Conservation (phyloP, 2,888 invertebrate genomes). For the Dendrolimus houi region DNA sequence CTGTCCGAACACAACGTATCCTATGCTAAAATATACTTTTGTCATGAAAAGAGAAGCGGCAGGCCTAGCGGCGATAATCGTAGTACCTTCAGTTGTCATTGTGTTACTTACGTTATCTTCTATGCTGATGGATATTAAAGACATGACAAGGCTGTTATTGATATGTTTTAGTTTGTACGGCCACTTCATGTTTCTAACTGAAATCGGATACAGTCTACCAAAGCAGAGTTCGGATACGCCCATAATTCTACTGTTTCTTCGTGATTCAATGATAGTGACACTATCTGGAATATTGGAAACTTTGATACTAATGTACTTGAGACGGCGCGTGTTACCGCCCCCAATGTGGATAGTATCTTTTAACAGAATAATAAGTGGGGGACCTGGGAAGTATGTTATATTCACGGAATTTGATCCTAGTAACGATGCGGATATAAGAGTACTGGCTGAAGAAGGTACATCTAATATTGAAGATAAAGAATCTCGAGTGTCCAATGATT, state of each 20-base stretch:
- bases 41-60: slow-evolving; percentile 75
- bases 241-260: slow-evolving; percentile 61
- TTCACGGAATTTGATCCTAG: slow-evolving; percentile 63
- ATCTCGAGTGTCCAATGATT: slow-evolving; percentile 33
- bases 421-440: slow-evolving; percentile 31
- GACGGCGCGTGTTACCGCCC: slow-evolving; percentile 35
- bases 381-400: slow-evolving; percentile 56
- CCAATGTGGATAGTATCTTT: slow-evolving; percentile 46
- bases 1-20: slow-evolving; percentile 77
- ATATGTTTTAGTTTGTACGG: slow-evolving; percentile 77
- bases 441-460: slow-evolving; percentile 31
- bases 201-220: slow-evolving; percentile 77
- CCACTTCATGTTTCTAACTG: slow-evolving; percentile 76
- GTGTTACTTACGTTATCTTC: slow-evolving; percentile 75
- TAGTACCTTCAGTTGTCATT: slow-evolving; percentile 74
- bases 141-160: slow-evolving; percentile 72
- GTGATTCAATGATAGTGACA: slow-evolving; percentile 62
- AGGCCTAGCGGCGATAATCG: slow-evolving; percentile 71
- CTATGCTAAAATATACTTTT: slow-evolving; percentile 75
- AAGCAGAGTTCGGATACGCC: slow-evolving; percentile 77
- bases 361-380: slow-evolving; percentile 39
- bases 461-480: slow-evolving; percentile 21
- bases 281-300: slow-evolving; percentile 48
- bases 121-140: slow-evolving; percentile 74
- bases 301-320: slow-evolving; percentile 46